Percentiles rank a stretch among this genome's conserved stretches.
Conservation (phyloP, 2,797 vertebrate genomes). For the Sciurus vulgaris region DNA sequence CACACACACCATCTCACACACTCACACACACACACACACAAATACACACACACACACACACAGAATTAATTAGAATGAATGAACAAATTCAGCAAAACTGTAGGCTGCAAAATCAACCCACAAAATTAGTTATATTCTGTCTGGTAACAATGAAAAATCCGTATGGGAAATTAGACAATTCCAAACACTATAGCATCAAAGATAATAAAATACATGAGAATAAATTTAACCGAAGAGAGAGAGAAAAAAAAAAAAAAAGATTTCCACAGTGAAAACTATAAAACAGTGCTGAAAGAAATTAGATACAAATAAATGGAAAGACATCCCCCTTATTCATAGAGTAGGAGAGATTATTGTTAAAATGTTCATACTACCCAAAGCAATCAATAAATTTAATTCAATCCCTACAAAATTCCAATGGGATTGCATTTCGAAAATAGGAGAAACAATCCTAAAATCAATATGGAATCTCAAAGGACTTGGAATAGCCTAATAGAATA, state of each 20-base stretch:
- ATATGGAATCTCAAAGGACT: not conserved
- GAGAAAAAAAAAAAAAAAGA: too few relatives aligned
- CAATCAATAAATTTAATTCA: not conserved
- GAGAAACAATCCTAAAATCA: not conserved
- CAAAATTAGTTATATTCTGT: not conserved
- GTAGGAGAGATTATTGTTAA: not conserved
- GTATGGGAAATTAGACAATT: not conserved
- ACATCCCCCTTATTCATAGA: not conserved
- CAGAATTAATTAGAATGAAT: not conserved
- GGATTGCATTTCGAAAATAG: not conserved
- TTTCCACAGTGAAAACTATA: not conserved
- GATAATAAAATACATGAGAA: not conserved
- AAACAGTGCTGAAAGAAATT: not conserved
- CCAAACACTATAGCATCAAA: not conserved
- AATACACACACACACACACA: not conserved
- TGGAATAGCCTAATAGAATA: not conserved
- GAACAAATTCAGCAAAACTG: not conserved
- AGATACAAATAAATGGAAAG: not conserved
- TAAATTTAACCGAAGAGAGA: not conserved
- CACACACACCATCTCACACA: too few relatives aligned
- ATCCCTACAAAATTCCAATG: not conserved
- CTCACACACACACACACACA: not conserved
- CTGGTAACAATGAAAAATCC: not conserved
- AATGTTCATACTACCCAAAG: not conserved
- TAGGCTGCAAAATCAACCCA: not conserved